These are phyloP conservation scores for Myanophis thanlyinensis DNA, from an alignment of 2,113 vertebrate species.

Conservation along the genomic window DNA sequence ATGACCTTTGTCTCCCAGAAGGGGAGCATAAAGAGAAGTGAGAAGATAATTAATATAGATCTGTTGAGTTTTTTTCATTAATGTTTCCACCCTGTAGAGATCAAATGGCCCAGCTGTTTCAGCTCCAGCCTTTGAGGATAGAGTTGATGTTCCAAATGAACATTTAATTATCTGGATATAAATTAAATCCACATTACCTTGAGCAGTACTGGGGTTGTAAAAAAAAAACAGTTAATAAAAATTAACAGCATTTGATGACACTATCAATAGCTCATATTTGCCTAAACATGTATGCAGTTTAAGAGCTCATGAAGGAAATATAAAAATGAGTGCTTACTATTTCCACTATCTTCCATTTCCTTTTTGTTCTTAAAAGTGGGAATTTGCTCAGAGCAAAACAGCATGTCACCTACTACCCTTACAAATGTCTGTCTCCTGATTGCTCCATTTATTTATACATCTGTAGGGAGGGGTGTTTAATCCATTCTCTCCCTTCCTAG, in stretches of 20 bases:
- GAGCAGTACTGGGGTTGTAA: conserved; percentile 15
- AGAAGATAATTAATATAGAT: not conserved
- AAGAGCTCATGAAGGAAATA: not conserved
- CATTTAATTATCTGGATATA: conserved; percentile 23
- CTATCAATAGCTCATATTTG: conserved; percentile 9
- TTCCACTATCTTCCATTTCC: not conserved
- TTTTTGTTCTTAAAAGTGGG: not conserved
- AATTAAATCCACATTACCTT: conserved; percentile 40
- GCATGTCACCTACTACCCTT: not conserved
- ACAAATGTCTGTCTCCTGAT: not conserved
- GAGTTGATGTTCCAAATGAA: conserved; percentile 1
- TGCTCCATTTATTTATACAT: not conserved
- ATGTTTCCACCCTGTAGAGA: conserved; percentile 14
- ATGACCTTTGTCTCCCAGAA: not conserved
- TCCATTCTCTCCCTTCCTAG: not conserved
- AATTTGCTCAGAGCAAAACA: not conserved
- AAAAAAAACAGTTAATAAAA: conserved; percentile 44
- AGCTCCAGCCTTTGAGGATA: conserved; percentile 10
- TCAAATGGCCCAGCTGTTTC: conserved; percentile 22
- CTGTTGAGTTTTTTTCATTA: not conserved
- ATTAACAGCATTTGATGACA: conserved; percentile 23
- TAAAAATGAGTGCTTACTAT: not conserved
- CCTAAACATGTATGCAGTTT: not conserved
- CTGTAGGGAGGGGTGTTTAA: not conserved
- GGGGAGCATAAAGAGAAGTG: conserved; percentile 19